A percentile compares a stretch with the other conserved stretches of the same genome.
Evolutionary conservation across 2,888 invertebrate species (phyloP).

Genomic region (Trichacis sp.): DNA sequence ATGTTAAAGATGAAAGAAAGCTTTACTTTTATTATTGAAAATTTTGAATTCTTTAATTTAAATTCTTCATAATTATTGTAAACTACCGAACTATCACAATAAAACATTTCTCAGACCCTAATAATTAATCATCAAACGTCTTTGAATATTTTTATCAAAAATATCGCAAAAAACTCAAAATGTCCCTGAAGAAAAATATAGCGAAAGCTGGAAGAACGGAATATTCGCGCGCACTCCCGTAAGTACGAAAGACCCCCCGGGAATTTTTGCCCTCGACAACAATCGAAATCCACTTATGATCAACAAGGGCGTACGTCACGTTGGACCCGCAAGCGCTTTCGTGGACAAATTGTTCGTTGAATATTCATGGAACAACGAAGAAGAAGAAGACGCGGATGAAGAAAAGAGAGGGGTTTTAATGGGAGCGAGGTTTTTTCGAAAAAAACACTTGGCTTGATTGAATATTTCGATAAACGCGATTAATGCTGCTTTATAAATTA

Average conservation of each 20-base stretch:
- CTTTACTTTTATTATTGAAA: too few relatives aligned
- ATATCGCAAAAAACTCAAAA: too few relatives aligned
- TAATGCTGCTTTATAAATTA: slow-evolving; percentile 15
- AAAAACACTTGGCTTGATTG: too few relatives aligned
- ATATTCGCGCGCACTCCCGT: background rate
- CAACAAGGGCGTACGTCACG: too few relatives aligned
- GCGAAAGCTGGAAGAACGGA: background rate
- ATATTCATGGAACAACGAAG: slow-evolving; percentile 57
- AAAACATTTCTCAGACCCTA: too few relatives aligned
- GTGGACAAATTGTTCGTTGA: slow-evolving; percentile 59
- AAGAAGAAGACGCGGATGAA: background rate
- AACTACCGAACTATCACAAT: too few relatives aligned
- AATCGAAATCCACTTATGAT: slow-evolving; percentile 67
- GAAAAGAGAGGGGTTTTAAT: background rate
- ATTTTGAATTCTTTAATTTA: too few relatives aligned
- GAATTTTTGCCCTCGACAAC: slow-evolving; percentile 55
- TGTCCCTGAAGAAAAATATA: too few relatives aligned
- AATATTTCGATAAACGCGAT: background rate
- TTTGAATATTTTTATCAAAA: too few relatives aligned
- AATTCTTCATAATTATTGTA: too few relatives aligned
- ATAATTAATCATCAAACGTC: too few relatives aligned
- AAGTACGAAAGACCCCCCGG: slow-evolving; percentile 54
- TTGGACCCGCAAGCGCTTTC: slow-evolving; percentile 56
- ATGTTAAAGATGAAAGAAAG: too few relatives aligned
- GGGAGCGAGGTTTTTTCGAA: background rate